phyloP scores from a whole-genome alignment of 2,113 vertebrate genomes.

The Equus przewalskii region DNA sequence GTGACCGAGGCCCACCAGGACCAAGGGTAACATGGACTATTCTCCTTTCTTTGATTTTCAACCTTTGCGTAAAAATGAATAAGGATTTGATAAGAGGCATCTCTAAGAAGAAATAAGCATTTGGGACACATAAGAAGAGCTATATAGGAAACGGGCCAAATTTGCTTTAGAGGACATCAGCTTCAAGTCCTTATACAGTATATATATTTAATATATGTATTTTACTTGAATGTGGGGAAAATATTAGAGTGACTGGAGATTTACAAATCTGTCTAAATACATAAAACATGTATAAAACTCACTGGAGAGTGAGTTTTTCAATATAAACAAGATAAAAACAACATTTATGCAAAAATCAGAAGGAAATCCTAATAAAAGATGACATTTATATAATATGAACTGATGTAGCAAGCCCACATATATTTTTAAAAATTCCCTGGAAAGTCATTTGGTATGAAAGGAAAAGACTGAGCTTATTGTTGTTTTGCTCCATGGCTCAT shows the following conservation, averaged over 20 bases:
- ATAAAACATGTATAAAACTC: neutral
- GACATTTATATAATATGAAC: neutral
- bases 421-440: neutral
- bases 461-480: neutral
- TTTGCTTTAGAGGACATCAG: neutral
- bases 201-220: neutral
- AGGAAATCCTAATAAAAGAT: conserved; percentile 19
- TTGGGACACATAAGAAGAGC: neutral
- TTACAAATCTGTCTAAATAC: neutral
- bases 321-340: neutral
- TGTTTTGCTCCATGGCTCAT: rapidly evolving
- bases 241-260: neutral
- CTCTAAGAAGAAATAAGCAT: neutral
- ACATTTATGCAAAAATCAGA: neutral
- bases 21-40: conserved; percentile 86
- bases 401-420: neutral
- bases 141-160: neutral
- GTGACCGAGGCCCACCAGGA: conserved; percentile 89
- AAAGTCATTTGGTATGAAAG: neutral
- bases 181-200: neutral
- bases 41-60: neutral
- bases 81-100: neutral
- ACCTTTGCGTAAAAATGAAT: conserved; percentile 24
- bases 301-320: neutral
- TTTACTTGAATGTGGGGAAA: neutral